These are phyloP conservation scores for Callosobruchus maculatus DNA, from an alignment of 2,888 invertebrate genomes.

Conservation along the genomic window DNA sequence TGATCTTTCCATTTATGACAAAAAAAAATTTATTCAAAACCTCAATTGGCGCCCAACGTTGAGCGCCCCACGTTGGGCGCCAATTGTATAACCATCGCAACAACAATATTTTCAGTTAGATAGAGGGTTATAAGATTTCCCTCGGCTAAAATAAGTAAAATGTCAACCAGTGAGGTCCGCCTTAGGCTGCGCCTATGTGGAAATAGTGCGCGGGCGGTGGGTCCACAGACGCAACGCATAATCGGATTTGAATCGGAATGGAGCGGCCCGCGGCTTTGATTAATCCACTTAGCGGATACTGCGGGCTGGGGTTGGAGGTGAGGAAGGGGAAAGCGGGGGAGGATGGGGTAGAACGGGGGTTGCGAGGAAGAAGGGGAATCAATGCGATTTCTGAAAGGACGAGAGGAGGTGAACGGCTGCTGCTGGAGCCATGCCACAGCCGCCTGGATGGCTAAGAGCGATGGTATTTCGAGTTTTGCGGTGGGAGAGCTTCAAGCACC, in stretches of 20 bases:
- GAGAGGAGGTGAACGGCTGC: neutral
- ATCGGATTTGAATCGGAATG: constrained; percentile 18
- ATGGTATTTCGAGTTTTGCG: neutral
- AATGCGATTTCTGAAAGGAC: neutral
- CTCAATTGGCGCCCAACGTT: too few species aligned
- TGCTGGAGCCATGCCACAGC: neutral
- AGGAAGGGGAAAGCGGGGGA: neutral
- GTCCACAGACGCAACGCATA: constrained; percentile 7
- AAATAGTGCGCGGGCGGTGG: neutral
- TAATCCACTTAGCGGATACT: constrained; percentile 15
- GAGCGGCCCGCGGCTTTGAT: constrained; percentile 14
- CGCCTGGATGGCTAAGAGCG: neutral
- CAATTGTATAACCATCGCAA: too few species aligned
- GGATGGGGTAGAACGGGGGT: neutral
- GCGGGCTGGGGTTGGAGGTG: constrained; percentile 1
- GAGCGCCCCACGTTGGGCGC: too few species aligned
- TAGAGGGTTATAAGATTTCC: too few species aligned
- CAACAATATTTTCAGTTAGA: too few species aligned
- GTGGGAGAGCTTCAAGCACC: neutral
- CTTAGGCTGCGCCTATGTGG: too few species aligned
- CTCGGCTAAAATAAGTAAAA: too few species aligned
- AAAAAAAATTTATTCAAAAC: too few species aligned
- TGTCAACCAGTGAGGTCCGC: too few species aligned
- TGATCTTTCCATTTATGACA: too few species aligned
- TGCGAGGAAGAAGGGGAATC: neutral